These are phyloP conservation scores for Crocidura indochinensis DNA, from an alignment of 2,797 vertebrate genomes.

Conservation along the genomic window DNA sequence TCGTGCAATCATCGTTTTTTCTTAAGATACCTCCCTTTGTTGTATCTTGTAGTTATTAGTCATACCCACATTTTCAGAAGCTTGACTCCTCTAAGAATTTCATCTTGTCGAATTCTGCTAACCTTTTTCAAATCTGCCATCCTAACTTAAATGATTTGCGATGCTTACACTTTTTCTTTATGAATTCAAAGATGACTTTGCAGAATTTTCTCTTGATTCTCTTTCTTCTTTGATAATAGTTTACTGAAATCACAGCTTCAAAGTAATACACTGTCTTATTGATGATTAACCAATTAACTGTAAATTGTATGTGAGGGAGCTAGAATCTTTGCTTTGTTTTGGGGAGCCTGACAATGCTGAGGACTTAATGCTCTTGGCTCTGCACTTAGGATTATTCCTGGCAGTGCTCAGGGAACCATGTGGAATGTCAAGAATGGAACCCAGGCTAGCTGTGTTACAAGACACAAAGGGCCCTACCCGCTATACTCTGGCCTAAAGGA, in stretches of 20 bases:
- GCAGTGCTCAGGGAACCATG: too few species aligned
- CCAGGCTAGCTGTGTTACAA: too few species aligned
- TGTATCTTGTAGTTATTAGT: slow-evolving; percentile 36
- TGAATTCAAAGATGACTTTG: slow-evolving; percentile 24
- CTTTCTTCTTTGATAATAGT: slow-evolving; percentile 41
- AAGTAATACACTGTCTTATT: neutral
- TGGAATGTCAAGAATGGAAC: too few species aligned
- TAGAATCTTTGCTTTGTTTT: too few species aligned
- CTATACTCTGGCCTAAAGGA: too few species aligned
- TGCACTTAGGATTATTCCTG: too few species aligned
- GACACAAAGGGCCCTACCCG: too few species aligned
- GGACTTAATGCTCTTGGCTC: too few species aligned
- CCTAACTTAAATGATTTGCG: slow-evolving; percentile 52
- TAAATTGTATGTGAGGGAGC: neutral
- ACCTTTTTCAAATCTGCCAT: slow-evolving; percentile 48
- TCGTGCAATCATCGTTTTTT: slow-evolving; percentile 10
- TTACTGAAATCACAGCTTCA: slow-evolving; percentile 49
- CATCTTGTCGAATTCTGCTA: neutral
- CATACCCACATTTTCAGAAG: slow-evolving; percentile 41
- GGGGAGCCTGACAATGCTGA: too few species aligned
- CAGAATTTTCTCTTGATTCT: slow-evolving; percentile 29
- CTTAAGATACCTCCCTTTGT: slow-evolving; percentile 4
- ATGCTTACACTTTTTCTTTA: slow-evolving; percentile 22
- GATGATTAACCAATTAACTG: slow-evolving; percentile 18
- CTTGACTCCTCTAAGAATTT: slow-evolving; percentile 52